phyloP scores from a whole-genome alignment of 1,140 invertebrate species.

The Copidosoma floridanum region DNA sequence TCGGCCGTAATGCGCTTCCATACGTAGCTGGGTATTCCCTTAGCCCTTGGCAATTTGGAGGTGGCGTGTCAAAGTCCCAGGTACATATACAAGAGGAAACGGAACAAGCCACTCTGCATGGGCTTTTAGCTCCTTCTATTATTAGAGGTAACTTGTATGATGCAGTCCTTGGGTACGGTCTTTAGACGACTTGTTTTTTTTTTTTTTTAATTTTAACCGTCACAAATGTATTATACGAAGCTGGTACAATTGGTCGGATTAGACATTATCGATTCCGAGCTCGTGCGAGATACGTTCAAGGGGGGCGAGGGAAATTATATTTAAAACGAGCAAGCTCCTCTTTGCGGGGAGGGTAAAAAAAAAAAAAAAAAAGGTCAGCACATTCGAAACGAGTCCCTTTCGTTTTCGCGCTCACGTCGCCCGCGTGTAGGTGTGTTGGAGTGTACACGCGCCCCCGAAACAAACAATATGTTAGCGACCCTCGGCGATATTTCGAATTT shows the following conservation, averaged over 20 bases:
- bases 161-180: no score
- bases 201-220: no score
- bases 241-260: background rate
- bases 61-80: conserved; percentile 1
- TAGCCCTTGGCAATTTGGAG: conserved; percentile 27
- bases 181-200: no score
- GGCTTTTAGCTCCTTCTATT: no score
- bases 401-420: background rate
- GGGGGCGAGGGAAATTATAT: background rate
- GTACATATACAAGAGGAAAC: no score
- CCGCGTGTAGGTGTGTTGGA: background rate
- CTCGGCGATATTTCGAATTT: conserved; percentile 59
- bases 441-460: conserved; percentile 45
- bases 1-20: no score
- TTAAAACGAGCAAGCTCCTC: background rate
- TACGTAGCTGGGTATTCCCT: conserved; percentile 18
- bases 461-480: conserved; percentile 59
- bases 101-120: no score
- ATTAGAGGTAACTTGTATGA: no score
- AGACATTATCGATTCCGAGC: background rate
- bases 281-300: no score
- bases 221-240: background rate
- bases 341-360: background rate
- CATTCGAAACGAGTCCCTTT: conserved; percentile 14
- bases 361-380: conserved; percentile 8